Evolutionary conservation across 2,888 invertebrate genomes (phyloP).

Genomic region (Ormia ochracea): DNA sequence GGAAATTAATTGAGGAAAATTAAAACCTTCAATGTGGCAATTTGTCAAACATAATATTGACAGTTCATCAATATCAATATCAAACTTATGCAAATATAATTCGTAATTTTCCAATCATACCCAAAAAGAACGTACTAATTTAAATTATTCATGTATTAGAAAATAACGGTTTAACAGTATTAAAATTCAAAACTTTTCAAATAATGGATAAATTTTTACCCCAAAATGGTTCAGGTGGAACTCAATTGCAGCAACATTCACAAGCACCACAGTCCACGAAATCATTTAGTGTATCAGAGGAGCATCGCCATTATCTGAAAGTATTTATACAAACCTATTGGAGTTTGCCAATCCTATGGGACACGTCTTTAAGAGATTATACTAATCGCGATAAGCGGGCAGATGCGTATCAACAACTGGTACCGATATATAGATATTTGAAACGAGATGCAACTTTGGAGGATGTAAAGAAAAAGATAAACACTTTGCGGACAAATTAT

Average conservation of each 20-base stretch:
- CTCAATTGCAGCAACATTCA: constrained; percentile 57
- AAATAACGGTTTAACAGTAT: constrained; percentile 44
- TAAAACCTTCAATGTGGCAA: constrained; percentile 69
- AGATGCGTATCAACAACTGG: constrained; percentile 71
- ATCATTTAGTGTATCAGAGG: constrained; percentile 72
- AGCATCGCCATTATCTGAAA: constrained; percentile 72
- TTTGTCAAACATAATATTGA: constrained; percentile 72
- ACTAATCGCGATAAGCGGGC: constrained; percentile 74
- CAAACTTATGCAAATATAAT: constrained; percentile 5
- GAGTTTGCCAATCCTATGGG: constrained; percentile 74
- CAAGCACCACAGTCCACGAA: constrained; percentile 37
- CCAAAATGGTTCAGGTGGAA: constrained; percentile 62
- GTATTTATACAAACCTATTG: constrained; percentile 73
- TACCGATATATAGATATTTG: constrained; percentile 71
- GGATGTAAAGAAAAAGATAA: constrained; percentile 75
- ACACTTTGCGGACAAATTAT: constrained; percentile 74
- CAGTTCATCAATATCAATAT: constrained; percentile 71
- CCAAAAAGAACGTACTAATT: background rate
- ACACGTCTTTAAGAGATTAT: constrained; percentile 73
- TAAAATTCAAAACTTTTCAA: constrained; percentile 13
- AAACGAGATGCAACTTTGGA: constrained; percentile 74
- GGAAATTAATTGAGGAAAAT: constrained; percentile 37
- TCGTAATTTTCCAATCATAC: background rate
- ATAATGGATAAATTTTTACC: constrained; percentile 66
- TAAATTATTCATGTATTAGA: constrained; percentile 12